Conservation (phyloP, 2,113 vertebrate species). For the Megaleporinus macrocephalus region DNA sequence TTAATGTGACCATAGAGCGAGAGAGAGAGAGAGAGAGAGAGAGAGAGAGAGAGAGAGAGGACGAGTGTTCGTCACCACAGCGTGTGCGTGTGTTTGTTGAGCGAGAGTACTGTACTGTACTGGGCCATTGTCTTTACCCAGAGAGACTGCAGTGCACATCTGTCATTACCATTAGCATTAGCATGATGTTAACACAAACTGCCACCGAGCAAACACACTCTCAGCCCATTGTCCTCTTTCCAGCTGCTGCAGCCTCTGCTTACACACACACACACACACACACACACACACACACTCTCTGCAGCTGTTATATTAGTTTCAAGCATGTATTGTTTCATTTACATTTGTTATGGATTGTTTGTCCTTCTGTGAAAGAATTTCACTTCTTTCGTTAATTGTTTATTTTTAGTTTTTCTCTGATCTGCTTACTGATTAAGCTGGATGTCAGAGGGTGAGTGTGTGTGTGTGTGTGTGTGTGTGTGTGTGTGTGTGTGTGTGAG, state of each 20-base stretch:
- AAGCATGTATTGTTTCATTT: constrained; percentile 61
- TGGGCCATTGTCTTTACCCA: constrained; percentile 80
- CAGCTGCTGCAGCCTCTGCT: constrained; percentile 85
- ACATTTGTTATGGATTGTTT: constrained; percentile 7
- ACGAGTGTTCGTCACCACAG: neutral
- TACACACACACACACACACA: constrained; percentile 55
- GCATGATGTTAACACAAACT: constrained; percentile 82
- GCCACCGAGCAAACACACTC: constrained; percentile 57
- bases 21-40: constrained; percentile 38
- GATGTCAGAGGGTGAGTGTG: constrained; percentile 30
- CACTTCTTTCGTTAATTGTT: too few relatives aligned
- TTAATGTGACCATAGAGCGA: constrained; percentile 71
- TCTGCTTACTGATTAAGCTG: neutral
- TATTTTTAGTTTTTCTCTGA: neutral
- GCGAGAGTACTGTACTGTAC: constrained; percentile 76
- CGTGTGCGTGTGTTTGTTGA: neutral
- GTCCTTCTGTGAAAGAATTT: neutral
- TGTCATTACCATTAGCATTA: constrained; percentile 82
- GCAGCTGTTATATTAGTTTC: neutral
- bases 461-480: constrained; percentile 2
- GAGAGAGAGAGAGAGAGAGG: constrained; percentile 38
- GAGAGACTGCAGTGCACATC: constrained; percentile 68
- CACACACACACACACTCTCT: neutral
- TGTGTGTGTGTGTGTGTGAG: neutral
- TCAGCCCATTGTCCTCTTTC: constrained; percentile 68